Base-by-base conservation (phyloP, 1,140 invertebrate species). In the Orchestia grillus region DNA sequence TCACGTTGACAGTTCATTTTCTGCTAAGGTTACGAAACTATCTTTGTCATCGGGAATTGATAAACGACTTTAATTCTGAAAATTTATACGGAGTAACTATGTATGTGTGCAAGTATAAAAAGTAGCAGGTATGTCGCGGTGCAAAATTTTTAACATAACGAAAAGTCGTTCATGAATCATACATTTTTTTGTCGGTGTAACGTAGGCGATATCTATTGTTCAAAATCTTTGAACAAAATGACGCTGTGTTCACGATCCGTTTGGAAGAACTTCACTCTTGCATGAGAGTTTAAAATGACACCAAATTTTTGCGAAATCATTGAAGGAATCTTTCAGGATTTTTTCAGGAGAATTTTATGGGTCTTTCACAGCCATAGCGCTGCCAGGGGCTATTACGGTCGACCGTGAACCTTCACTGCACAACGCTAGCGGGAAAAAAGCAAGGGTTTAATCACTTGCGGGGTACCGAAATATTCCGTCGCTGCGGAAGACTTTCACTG, bases 341-440 rank as follows among this genome's bases (percentile, higher is more conserved):
- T 36, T 36, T 77, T 77, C 1, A 15, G 47, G 47, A 15, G 62
- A 19, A 1, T 77, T 77, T 15, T 15, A 77, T 19, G 62, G 28
- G 62, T 77, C 15, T 77, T 77, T 28, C 62, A 77, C 36, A 77
- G 62, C 62, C 62, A 77, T 77, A 77, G 62, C 62, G 6, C 44
- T 94, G 44, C 92, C 43, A 45, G 3, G 88, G 40, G 44, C 44
- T 47, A 94, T 94, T 94, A 94, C 44, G 44, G 43, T n/a, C 44
- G 92, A 47, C 92, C 92, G 43, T 94, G 92, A 94, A 94, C 92
- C 44, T 94, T 94, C 40, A 47, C 36, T 23, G 36, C 44, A 44
- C 44, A 15, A 36, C 88, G 44, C 42, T 43, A 91, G 41, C 88
- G 19, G 4, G 3, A 91, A 91, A 91, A 91, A 91, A 43, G 88